Conservation (phyloP, 2,113 vertebrate genomes). For the Elgaria multicarinata region DNA sequence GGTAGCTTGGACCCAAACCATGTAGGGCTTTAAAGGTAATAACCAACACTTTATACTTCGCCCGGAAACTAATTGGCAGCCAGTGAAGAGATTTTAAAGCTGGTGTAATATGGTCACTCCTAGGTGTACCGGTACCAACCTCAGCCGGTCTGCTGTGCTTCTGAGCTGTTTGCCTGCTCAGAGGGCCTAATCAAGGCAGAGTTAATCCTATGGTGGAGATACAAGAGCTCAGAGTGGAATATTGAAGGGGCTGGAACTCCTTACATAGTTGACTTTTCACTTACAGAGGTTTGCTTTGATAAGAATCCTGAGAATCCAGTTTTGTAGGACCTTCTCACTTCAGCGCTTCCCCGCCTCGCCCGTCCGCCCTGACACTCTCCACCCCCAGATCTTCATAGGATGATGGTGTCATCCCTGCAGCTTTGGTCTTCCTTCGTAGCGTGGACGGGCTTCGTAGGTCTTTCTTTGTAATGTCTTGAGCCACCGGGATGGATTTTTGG, state of each 20-base stretch:
- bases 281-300: neutral
- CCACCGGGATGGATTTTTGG: neutral
- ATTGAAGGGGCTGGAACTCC: neutral
- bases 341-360: too few relatives aligned
- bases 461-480: neutral
- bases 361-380: neutral
- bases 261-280: neutral
- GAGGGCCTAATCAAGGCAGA: neutral
- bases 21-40: too few relatives aligned
- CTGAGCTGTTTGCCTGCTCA: neutral
- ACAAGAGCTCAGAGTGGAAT: neutral
- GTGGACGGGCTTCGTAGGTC: neutral
- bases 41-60: too few relatives aligned
- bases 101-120: too few relatives aligned
- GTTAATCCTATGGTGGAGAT: neutral
- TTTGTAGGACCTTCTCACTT: neutral
- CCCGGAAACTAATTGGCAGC: too few relatives aligned
- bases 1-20: too few relatives aligned
- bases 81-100: too few relatives aligned
- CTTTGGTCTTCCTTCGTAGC: neutral
- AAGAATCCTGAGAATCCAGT: constrained; percentile 12
- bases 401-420: neutral
- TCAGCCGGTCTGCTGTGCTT: too few relatives aligned
- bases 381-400: neutral
- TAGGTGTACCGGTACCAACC: too few relatives aligned